Base-by-base conservation (phyloP, 2,113 vertebrate genomes). In the Callipepla californica region DNA sequence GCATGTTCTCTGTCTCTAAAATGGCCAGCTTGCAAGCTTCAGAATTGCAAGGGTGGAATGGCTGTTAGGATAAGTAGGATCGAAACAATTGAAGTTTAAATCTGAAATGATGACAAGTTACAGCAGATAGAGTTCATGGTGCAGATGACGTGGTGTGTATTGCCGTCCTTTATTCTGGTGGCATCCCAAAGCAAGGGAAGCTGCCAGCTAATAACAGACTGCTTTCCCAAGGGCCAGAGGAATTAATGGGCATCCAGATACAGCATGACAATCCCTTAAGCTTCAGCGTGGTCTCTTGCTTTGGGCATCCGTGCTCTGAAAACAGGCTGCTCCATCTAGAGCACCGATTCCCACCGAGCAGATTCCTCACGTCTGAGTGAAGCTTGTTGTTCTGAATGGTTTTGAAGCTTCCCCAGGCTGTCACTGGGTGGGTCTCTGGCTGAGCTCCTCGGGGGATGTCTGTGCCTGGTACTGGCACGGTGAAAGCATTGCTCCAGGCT, bases 11-110 rank as follows among this genome's bases (percentile, higher is more conserved):
- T 61, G 36, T 87, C 85, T 87, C 70, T 66, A 26, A 66, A 61
- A 61, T 57, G 18, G 26, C 58, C 79, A 77, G 72, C 75, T 19
- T 86, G 67, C 6, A 2, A 94, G 79, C 75, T 68, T 77, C 13
- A 1, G 80, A 61, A 32, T 23, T 80, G 91, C 93, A n/a, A 34
- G 87, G 89, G 4, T 28, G 55, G 81, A 82, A 72, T 90, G 86
- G 36, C 48, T 86, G 66, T 89, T 90, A 91, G 87, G 88, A 80
- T 55, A 73, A 87, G 55, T 50, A 77, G 69, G 91, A 50, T 77
- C 72, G 89, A 93, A 96, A 89, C 96, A 93, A 77, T 90, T 96
- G 96, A 96, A 97, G 70, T 97, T 98, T 96, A 96, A 96, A 96
- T 90, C 88, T 94, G 48, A 97, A 93, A 85, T 80, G 51, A 86